Percentiles rank a stretch among this genome's conserved stretches.
phyloP scores from a whole-genome alignment of 2,797 vertebrate genomes.

The Philypnodon macrostomus region DNA sequence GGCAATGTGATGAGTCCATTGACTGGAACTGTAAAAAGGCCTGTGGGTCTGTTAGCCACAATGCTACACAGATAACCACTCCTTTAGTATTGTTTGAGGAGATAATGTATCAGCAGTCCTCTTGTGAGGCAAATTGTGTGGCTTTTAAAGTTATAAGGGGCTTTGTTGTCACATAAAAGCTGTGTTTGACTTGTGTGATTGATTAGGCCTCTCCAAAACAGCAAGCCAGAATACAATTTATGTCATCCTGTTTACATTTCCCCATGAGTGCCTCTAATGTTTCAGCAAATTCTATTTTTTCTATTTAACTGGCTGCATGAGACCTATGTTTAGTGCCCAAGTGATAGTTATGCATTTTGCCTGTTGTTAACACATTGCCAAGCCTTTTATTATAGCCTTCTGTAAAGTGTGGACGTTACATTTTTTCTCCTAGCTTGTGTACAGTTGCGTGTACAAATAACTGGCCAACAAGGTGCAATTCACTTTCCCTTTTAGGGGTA shows the following conservation, averaged over 20 bases:
- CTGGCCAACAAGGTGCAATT: constrained; percentile 11
- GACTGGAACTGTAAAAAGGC: constrained; percentile 15
- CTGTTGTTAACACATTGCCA: constrained; percentile 40
- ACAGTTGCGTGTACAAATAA: constrained; percentile 28
- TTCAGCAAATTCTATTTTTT: constrained; percentile 15
- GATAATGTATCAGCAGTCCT: constrained; percentile 20
- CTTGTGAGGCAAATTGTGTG: constrained; percentile 17
- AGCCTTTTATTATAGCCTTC: constrained; percentile 33
- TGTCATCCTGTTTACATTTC: constrained; percentile 25
- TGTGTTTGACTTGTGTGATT: constrained; percentile 13
- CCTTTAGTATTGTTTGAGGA: constrained; percentile 24
- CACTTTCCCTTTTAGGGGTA: constrained; percentile 24
- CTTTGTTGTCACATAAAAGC: constrained; percentile 15
- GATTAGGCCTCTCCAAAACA: constrained; percentile 25
- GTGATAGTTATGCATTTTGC: constrained; percentile 46
- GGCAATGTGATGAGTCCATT: constrained; percentile 34
- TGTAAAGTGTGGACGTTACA: constrained; percentile 13
- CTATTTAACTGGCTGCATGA: constrained; percentile 40
- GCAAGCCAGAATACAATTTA: constrained; percentile 36
- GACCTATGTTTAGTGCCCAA: constrained; percentile 36
- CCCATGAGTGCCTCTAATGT: constrained; percentile 7
- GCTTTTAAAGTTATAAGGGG: constrained; percentile 34
- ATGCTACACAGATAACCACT: constrained; percentile 29
- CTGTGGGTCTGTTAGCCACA: constrained; percentile 25
- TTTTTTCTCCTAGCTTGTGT: constrained; percentile 32